phyloP scores from a whole-genome alignment of 1,140 invertebrate genomes.

The Drosophila nikananu region DNA sequence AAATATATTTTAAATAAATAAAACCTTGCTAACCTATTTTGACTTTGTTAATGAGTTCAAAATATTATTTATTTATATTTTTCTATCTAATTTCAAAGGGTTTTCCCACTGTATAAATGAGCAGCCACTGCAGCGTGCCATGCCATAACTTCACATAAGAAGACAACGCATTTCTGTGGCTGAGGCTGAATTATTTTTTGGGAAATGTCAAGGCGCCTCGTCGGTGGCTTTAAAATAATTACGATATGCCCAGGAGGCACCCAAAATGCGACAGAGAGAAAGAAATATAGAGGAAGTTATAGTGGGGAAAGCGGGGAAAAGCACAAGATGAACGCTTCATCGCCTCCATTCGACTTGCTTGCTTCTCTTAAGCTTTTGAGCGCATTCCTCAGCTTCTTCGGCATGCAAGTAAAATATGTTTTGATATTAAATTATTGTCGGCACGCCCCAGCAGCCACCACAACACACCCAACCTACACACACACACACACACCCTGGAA shows the following conservation, averaged over 20 bases:
- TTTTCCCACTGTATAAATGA: neutral
- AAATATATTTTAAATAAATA: neutral
- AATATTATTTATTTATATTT: neutral
- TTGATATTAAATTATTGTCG: conserved; percentile 83
- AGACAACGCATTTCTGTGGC: conserved; percentile 39
- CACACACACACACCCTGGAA: conserved; percentile 2
- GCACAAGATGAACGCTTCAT: conserved; percentile 44
- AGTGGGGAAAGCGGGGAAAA: neutral
- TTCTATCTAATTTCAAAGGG: neutral
- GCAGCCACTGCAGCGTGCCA: conserved; percentile 25
- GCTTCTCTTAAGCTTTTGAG: conserved; percentile 47
- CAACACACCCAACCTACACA: conserved; percentile 1
- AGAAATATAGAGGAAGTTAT: neutral
- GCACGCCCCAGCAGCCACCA: conserved; percentile 46
- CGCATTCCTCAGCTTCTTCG: conserved; percentile 75
- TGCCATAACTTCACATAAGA: conserved; percentile 51
- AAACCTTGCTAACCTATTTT: too few species aligned
- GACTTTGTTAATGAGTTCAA: neutral
- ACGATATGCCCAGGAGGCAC: conserved; percentile 22
- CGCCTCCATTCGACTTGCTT: conserved; percentile 56
- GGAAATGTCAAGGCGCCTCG: conserved; percentile 65
- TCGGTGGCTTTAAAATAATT: conserved; percentile 71
- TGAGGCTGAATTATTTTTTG: conserved; percentile 33
- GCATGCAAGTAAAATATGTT: conserved; percentile 83
- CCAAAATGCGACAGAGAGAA: neutral